Evolutionary conservation across 2,113 vertebrate genomes (phyloP).

Genomic region (Callithrix jacchus): DNA sequence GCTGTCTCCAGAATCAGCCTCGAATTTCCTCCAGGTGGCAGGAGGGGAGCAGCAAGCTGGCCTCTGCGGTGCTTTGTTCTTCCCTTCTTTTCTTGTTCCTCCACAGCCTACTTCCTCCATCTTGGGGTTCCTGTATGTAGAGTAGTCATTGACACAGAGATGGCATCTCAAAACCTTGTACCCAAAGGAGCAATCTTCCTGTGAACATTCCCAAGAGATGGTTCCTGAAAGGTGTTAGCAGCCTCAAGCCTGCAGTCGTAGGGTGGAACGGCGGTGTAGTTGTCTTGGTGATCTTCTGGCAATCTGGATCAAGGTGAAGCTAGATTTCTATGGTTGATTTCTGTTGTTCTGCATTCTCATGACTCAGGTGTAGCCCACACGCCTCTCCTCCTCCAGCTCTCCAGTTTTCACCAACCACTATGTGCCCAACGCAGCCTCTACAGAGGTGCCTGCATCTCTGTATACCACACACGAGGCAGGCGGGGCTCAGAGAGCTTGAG

Average conservation of each 20-base stretch:
- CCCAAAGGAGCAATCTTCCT: not conserved
- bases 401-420: fast-evolving
- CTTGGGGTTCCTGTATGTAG: not conserved
- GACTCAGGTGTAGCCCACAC: fast-evolving
- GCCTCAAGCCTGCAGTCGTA: fast-evolving
- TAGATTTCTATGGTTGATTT: not conserved
- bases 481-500: not conserved
- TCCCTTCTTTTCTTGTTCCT: not conserved
- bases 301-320: fast-evolving
- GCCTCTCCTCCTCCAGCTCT: not conserved
- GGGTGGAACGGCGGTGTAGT: fast-evolving
- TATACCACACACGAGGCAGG: fast-evolving
- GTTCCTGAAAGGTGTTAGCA: fast-evolving
- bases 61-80: not conserved
- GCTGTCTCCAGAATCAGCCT: not conserved
- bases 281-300: not conserved
- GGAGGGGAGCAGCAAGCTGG: not conserved
- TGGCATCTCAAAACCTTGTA: not conserved
- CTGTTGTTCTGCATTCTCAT: fast-evolving
- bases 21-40: not conserved
- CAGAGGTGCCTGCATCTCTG: fast-evolving
- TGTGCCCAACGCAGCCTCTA: fast-evolving
- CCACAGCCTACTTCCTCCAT: not conserved
- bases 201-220: not conserved
- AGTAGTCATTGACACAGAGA: fast-evolving